Evolutionary conservation across 35 echinoderm and acorn worm species (phyloP), one percentile per base, ranked within the genome.

Genomic region (Heliocidaris erythrogramma): DNA sequence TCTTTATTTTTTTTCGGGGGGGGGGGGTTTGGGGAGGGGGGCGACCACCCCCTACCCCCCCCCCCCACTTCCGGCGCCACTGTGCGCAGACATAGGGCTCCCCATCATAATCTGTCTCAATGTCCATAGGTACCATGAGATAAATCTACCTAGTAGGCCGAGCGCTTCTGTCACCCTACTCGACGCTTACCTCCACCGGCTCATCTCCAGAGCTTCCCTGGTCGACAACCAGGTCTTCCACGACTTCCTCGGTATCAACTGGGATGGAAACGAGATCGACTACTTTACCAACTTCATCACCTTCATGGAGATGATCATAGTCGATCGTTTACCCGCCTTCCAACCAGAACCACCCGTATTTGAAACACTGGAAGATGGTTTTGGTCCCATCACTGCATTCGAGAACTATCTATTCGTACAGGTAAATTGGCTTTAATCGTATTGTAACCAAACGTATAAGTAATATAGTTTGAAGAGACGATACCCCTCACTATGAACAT

Each of bases 181-280:
- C 35, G 89, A 96, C 85, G 88, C 48, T 11, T 96, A 96, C 87
- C 47, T 94, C 4, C 42, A 94, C 11, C 48, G 35, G 24, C 21
- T 94, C 30, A 48, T 94, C 0, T 3, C 32, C n/a, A 48, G 52
- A n/a, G 59, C 52, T 32, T 59, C 93, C 49, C 85, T 96, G 85
- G 85, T 94, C 52, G 71, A 94, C 16, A 91, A 49, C 85, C 50
- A 32, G 21, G 47, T 96, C 53, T 94, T 94, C 32, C 31, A 85
- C 12, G 95, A 96, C 88, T 96, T 96, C 86, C 86, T 96, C 9
- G 95, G 95, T 13, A 96, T 96, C 86, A 96, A 96, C 48, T 96
- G 95, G 95, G 95, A 96, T 50, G 95, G 95, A 5, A 94, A 47
- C 86, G 95, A 96, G 9, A 52, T 86, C 60, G 47, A 90, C 52